Evolutionary conservation across 2,888 invertebrate genomes (phyloP).

Genomic region (Himalopsyche japonica): DNA sequence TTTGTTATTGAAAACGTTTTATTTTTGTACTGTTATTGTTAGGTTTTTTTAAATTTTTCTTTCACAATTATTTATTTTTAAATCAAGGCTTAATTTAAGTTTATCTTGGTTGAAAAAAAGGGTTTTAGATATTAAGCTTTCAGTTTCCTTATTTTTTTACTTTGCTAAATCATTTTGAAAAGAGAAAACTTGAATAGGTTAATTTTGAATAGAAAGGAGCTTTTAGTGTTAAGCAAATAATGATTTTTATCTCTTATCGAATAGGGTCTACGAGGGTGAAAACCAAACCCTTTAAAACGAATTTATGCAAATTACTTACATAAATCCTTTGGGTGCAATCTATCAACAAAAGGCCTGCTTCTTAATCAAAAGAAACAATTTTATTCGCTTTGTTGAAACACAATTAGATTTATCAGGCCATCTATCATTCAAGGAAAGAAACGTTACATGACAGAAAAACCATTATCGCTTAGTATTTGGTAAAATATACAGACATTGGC

Average conservation of each 20-base stretch:
- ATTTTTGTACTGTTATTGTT: too few species aligned
- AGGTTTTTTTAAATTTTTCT: too few species aligned
- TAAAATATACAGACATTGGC: background rate
- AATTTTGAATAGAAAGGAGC: background rate
- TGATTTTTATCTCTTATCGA: background rate
- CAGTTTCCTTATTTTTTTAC: too few species aligned
- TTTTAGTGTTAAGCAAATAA: background rate
- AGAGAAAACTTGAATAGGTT: too few species aligned
- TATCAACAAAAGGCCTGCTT: background rate
- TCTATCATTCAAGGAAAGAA: background rate
- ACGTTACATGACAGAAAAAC: background rate
- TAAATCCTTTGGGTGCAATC: background rate
- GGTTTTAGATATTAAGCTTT: too few species aligned
- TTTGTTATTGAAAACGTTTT: too few species aligned
- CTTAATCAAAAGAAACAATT: background rate
- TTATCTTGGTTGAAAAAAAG: too few species aligned
- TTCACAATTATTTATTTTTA: too few species aligned
- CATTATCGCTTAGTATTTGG: background rate
- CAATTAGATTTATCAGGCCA: background rate
- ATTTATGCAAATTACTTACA: background rate
- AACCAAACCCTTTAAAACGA: background rate
- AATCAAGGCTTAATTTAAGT: too few species aligned
- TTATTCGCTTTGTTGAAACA: background rate
- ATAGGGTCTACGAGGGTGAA: background rate
- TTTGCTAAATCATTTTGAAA: too few species aligned